A percentile compares a stretch with the other conserved stretches of the same genome.
Evolutionary conservation across 2,113 vertebrate species (phyloP).

Genomic region (Anolis sagrei): DNA sequence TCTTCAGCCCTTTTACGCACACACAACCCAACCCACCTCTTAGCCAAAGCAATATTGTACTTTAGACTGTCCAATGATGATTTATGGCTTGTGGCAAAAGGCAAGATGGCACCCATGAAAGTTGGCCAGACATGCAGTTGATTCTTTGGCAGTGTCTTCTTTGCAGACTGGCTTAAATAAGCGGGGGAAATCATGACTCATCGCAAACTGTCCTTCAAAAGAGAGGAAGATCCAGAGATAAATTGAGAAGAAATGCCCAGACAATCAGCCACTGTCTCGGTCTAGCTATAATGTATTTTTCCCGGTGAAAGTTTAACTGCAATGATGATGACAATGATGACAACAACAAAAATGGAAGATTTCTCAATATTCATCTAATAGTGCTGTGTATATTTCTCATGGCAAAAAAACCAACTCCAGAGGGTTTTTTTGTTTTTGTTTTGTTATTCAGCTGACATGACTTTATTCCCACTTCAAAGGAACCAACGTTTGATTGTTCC

Average conservation of each 20-base stretch:
- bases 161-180: background rate
- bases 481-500: conserved; percentile 3
- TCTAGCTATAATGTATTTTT: background rate
- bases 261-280: background rate
- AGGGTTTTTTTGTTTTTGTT: conserved; percentile 33
- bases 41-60: background rate
- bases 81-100: background rate
- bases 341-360: no score
- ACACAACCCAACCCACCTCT: background rate
- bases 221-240: background rate
- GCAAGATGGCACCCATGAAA: background rate
- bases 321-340: no score
- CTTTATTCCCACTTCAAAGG: background rate
- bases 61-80: background rate
- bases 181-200: background rate
- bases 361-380: background rate
- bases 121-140: background rate
- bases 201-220: background rate
- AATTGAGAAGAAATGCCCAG: background rate
- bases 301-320: background rate
- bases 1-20: background rate
- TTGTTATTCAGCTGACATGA: background rate
- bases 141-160: background rate
- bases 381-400: background rate
- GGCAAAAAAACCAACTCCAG: background rate